Percentiles rank a stretch among this genome's conserved stretches.
Evolutionary conservation across 2,888 invertebrate genomes (phyloP).

Genomic region (Lepidonotus clava): DNA sequence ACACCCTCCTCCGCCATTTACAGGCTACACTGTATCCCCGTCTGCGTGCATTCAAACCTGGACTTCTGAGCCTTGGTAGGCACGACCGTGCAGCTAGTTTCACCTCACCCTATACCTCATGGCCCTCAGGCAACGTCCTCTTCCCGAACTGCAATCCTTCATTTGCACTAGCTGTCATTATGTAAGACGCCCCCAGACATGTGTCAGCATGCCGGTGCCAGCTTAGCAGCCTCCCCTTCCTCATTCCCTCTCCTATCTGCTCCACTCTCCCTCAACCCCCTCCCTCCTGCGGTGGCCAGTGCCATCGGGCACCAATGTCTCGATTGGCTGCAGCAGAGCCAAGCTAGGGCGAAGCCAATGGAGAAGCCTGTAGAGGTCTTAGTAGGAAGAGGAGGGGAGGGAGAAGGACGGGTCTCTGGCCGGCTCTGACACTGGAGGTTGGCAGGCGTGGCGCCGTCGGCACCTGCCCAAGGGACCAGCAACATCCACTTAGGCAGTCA

Average conservation of each 20-base stretch:
- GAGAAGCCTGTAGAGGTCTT: too few relatives aligned
- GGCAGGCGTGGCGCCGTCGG: neutral
- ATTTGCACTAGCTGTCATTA: neutral
- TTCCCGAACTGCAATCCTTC: neutral
- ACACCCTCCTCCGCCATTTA: too few relatives aligned
- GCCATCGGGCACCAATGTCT: neutral
- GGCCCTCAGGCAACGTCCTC: too few relatives aligned
- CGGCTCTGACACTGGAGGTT: neutral
- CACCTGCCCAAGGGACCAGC: neutral
- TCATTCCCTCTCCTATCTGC: neutral
- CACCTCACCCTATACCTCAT: too few relatives aligned
- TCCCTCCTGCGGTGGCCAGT: neutral
- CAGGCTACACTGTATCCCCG: too few relatives aligned
- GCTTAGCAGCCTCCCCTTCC: neutral
- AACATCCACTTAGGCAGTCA: constrained; percentile 18
- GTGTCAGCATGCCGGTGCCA: neutral
- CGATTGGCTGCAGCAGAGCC: neutral
- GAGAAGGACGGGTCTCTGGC: too few relatives aligned
- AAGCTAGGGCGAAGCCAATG: neutral
- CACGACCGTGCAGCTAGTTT: too few relatives aligned
- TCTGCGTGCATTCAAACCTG: too few relatives aligned
- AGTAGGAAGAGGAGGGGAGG: too few relatives aligned
- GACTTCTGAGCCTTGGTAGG: too few relatives aligned
- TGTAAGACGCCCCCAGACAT: neutral
- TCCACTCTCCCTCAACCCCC: neutral